A percentile compares a stretch with the other conserved stretches of the same genome.
These are phyloP conservation scores for Orientallactaga sibirica DNA, from an alignment of 2,797 vertebrate genomes.

Conservation along the genomic window DNA sequence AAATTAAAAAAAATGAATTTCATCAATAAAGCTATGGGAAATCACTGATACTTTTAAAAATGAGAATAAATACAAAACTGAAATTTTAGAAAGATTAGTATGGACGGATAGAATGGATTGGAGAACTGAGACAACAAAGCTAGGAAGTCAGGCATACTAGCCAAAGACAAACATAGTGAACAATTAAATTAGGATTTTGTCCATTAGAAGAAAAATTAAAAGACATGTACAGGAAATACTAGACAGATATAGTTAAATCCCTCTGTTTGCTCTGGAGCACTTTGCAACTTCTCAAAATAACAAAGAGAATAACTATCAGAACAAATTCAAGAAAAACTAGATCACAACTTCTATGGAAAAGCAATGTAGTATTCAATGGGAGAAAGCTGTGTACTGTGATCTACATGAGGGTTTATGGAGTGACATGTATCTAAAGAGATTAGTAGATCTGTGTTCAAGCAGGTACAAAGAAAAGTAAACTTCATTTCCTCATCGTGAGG, in stretches of 20 bases:
- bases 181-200: neutral
- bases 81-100: neutral
- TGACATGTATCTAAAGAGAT: neutral
- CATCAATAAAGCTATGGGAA: neutral
- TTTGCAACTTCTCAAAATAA: neutral
- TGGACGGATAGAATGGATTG: neutral
- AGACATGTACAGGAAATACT: neutral
- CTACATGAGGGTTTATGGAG: neutral
- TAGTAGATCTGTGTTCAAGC: neutral
- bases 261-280: neutral
- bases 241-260: neutral
- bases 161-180: neutral
- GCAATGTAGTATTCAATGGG: neutral
- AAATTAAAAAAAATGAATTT: neutral
- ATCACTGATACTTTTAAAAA: neutral
- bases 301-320: slow-evolving; percentile 8
- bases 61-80: neutral
- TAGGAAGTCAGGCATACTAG: neutral
- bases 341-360: neutral
- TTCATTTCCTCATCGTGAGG: neutral
- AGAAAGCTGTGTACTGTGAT: neutral
- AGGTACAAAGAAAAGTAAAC: neutral
- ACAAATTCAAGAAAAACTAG: neutral
- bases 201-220: neutral
- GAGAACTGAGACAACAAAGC: neutral